phyloP scores from a whole-genome alignment of 2,888 invertebrate species.

The Polietes domitor region DNA sequence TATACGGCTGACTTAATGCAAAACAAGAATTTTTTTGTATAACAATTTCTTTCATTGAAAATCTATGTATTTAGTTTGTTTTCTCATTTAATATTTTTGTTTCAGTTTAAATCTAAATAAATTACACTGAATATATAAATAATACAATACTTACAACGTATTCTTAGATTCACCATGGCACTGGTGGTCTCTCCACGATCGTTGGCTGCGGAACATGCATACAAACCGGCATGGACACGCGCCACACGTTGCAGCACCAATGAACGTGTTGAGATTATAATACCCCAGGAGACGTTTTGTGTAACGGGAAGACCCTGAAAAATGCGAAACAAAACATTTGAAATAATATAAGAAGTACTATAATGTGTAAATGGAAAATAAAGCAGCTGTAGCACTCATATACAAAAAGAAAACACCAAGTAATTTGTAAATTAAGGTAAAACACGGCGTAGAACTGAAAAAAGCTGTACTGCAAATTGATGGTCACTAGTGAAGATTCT shows the following conservation, averaged over 20 bases:
- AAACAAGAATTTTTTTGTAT: not conserved
- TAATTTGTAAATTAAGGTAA: too few species aligned
- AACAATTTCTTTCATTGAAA: too few species aligned
- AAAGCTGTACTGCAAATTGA: too few species aligned
- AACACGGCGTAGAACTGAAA: too few species aligned
- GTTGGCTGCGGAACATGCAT: slow-evolving; percentile 92
- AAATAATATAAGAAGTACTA: slow-evolving; percentile 44
- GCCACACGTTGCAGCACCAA: slow-evolving; percentile 92
- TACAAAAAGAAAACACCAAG: too few species aligned
- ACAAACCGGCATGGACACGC: slow-evolving; percentile 90
- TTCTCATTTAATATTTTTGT: not conserved
- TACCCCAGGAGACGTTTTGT: slow-evolving; percentile 91
- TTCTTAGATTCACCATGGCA: slow-evolving; percentile 88
- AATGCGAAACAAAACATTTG: slow-evolving; percentile 51
- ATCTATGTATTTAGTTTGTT: too few species aligned
- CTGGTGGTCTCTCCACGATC: slow-evolving; percentile 91
- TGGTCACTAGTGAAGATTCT: too few species aligned
- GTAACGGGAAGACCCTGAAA: slow-evolving; percentile 87
- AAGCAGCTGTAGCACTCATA: not conserved
- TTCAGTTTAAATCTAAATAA: not conserved
- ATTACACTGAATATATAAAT: not conserved
- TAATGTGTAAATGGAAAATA: not conserved
- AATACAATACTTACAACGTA: slow-evolving; percentile 87
- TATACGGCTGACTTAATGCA: slow-evolving; percentile 11
- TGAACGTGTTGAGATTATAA: slow-evolving; percentile 94